Evolutionary conservation across 1,140 invertebrate species (phyloP), one percentile per base, ranked within the genome.

Genomic region (Solenopsis fugax): DNA sequence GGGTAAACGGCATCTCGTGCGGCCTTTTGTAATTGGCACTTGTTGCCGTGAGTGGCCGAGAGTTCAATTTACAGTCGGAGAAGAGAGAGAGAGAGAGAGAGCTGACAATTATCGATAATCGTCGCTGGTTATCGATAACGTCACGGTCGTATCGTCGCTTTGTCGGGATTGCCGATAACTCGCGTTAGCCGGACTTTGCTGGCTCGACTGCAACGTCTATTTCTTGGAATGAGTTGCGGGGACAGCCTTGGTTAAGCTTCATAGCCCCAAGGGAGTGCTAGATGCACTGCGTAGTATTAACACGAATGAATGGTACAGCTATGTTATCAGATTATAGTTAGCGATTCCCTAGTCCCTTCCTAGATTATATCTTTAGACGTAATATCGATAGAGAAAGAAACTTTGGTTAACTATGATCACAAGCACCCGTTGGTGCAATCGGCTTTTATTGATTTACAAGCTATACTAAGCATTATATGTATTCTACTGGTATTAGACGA

Each of bases 1-100:
- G 80, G 67, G 37, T 69, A 81, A 81, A 81, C 78, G 78, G 34
- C 80, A 54, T 75, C 80, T 84, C 69, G 56, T 84, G 41, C 69
- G 69, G 69, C 24, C 69, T 81, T 82, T 84, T 75, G 80, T 84
- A 84, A 84, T 75, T 84, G 69, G 80, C 80, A 84, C 69, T 84
- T 84, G 80, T 84, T 84, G 56, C 80, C 78, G 52, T 29, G 78
- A 81, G 52, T 24, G 65, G 52, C 29, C 64, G 67, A 29, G 67
- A 73, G 80, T 84, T 84, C 54, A 84, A 84, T 81, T 81, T 84
- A 84, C 69, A 84, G 54, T 13, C 69, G 18, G 18, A 13, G 48
- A 50, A 73, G 54, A 69, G 54, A 56, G 41, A 41, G 41, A 62
- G 16, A 34, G 13, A 62, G 60, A 29, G 65, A 67, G 65, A 48